A percentile compares a stretch with the other conserved stretches of the same genome.
Conservation (phyloP, 2,113 vertebrate species). For the Hystrix cristata region DNA sequence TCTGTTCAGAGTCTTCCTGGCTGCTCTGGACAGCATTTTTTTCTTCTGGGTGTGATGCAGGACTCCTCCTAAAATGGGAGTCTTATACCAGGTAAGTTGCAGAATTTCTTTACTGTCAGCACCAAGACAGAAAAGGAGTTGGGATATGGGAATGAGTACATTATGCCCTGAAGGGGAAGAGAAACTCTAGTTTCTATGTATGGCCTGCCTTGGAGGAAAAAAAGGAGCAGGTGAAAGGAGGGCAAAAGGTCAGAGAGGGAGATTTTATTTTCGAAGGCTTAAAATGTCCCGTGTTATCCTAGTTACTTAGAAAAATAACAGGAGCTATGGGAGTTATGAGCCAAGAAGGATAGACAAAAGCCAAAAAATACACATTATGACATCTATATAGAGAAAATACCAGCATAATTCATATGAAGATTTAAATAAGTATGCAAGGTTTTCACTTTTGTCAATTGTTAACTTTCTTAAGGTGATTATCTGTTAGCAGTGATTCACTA, state of each 20-base stretch:
- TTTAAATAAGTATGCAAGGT: not conserved
- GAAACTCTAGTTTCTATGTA: not conserved
- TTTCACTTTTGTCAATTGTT: constrained; percentile 48
- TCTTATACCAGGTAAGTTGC: not conserved
- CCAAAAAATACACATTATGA: not conserved
- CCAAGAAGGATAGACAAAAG: not conserved
- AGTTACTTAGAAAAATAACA: not conserved
- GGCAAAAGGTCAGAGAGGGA: not conserved
- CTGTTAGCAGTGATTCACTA: not conserved
- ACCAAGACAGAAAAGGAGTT: not conserved
- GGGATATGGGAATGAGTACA: not conserved
- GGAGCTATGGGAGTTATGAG: not conserved
- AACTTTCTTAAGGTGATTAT: not conserved
- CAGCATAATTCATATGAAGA: not conserved
- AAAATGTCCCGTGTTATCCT: not conserved
- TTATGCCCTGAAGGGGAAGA: not conserved
- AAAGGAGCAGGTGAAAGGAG: not conserved
- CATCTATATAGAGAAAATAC: not conserved
- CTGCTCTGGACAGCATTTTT: not conserved
- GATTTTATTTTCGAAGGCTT: not conserved
- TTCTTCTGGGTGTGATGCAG: not conserved
- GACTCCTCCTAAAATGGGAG: not conserved
- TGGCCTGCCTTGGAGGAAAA: not conserved
- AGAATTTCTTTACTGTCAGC: not conserved
- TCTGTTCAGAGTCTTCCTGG: not conserved